Evolutionary conservation across 2,888 invertebrate genomes (phyloP).

Genomic region (Platyscelio sp.): DNA sequence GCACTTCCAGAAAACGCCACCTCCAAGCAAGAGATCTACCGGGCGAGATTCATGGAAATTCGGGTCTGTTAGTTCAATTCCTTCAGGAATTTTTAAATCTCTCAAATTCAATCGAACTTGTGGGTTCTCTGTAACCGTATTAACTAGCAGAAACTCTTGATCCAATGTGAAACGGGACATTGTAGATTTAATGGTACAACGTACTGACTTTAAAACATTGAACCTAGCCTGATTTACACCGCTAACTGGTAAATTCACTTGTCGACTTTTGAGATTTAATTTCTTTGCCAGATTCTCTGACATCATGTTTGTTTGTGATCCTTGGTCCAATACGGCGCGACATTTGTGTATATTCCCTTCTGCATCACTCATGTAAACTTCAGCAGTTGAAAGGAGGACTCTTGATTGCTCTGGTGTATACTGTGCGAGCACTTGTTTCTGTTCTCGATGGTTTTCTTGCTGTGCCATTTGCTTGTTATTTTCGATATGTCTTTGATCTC

Average conservation of each 20-base stretch:
- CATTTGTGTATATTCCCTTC: constrained; percentile 28
- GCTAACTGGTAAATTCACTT: too few species aligned
- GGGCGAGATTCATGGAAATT: neutral
- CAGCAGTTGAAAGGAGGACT: constrained; percentile 14
- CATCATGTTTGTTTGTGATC: constrained; percentile 21
- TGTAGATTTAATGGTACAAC: neutral
- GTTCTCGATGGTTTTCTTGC: neutral
- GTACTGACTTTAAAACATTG: neutral
- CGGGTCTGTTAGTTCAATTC: constrained; percentile 14
- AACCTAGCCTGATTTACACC: too few species aligned
- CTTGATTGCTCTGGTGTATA: neutral
- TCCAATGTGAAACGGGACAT: neutral
- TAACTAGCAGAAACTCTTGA: neutral
- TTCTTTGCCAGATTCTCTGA: constrained; percentile 3
- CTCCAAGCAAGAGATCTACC: constrained; percentile 13
- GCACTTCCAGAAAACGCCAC: constrained; percentile 18
- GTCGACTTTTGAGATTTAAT: too few species aligned
- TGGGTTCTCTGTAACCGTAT: too few species aligned
- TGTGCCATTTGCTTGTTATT: neutral
- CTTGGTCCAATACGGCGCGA: constrained; percentile 14
- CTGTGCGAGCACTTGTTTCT: neutral
- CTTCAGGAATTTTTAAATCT: neutral
- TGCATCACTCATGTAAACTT: constrained; percentile 11
- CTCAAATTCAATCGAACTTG: neutral
- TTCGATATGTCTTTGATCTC: neutral